These are phyloP conservation scores for Muschampia plurimacula DNA, from an alignment of 2,888 invertebrate species.

Conservation along the genomic window DNA sequence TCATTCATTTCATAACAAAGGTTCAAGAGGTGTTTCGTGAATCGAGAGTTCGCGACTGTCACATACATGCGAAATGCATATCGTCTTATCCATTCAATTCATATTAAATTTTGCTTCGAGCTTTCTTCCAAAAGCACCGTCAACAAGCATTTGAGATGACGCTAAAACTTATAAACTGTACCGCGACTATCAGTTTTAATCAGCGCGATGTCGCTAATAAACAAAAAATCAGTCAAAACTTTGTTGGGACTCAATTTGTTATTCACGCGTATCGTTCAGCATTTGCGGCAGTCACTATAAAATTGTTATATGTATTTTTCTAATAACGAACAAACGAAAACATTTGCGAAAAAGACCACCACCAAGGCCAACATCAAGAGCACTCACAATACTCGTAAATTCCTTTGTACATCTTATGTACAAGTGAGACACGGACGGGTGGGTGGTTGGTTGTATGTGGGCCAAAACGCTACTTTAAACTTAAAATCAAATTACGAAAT, in stretches of 20 bases:
- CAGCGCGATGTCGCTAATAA: background rate
- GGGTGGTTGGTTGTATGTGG: background rate
- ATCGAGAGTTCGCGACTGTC: slow-evolving; percentile 3
- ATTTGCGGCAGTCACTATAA: background rate
- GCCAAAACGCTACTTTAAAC: background rate
- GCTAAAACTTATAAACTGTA: background rate
- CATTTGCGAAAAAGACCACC: background rate
- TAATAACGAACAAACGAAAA: too few relatives aligned
- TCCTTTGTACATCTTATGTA: background rate
- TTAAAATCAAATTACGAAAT: background rate
- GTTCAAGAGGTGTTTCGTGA: slow-evolving; percentile 11
- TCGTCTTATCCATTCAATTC: slow-evolving; percentile 8
- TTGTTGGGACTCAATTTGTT: background rate
- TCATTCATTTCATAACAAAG: background rate
- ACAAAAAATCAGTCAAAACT: background rate
- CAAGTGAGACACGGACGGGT: background rate
- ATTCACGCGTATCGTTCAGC: background rate
- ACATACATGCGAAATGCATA: slow-evolving; percentile 2
- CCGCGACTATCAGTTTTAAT: background rate
- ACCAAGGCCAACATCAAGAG: background rate
- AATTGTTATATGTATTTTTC: background rate
- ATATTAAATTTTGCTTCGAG: slow-evolving; percentile 25
- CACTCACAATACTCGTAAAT: background rate
- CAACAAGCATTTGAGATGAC: slow-evolving; percentile 14
- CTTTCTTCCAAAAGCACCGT: slow-evolving; percentile 35